These are phyloP conservation scores for Alaudala cheleensis DNA, from an alignment of 2,113 vertebrate species.

Conservation along the genomic window DNA sequence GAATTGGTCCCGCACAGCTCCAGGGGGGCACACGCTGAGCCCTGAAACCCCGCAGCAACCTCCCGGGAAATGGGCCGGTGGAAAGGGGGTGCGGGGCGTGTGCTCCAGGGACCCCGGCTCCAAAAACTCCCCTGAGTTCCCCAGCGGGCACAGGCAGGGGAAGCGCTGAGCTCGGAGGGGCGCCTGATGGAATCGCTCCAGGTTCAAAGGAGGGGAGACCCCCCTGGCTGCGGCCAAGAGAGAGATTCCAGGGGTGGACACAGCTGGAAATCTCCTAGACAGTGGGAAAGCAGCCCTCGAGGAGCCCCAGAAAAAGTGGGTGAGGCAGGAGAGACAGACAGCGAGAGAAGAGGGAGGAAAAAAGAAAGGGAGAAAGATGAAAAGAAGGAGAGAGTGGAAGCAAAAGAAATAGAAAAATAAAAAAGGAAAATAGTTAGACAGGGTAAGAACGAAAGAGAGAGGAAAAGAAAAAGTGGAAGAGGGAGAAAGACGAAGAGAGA, in stretches of 20 bases:
- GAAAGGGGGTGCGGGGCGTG: accelerated
- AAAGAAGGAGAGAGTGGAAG: neutral
- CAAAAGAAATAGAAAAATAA: neutral
- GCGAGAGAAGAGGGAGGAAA: neutral
- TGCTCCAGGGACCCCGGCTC: neutral
- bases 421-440: neutral
- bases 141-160: neutral
- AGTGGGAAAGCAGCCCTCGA: neutral
- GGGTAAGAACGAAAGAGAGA: neutral
- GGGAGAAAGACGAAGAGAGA: neutral
- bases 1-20: neutral
- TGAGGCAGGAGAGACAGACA: neutral
- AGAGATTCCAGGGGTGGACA: neutral
- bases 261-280: neutral
- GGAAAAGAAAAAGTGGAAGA: neutral
- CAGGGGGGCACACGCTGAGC: neutral
- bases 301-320: accelerated
- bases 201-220: neutral
- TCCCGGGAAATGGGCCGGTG: neutral
- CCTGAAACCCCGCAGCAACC: too few species aligned
- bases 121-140: neutral
- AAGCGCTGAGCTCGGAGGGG: neutral
- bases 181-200: accelerated
- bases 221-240: neutral
- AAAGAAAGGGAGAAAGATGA: neutral